phyloP scores from a whole-genome alignment of 1,140 invertebrate species.

The Drosophila athabasca region DNA sequence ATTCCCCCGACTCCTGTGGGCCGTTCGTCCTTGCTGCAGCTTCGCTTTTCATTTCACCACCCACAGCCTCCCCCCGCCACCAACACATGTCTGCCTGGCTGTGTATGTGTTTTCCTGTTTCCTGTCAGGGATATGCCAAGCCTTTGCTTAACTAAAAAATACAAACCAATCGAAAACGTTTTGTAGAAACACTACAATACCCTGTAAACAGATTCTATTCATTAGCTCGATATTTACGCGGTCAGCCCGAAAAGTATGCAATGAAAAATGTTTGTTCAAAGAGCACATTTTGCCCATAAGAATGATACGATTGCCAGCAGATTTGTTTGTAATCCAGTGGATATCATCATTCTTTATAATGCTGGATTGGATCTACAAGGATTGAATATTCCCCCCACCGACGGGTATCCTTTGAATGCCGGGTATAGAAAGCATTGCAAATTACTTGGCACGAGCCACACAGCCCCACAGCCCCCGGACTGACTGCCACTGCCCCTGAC shows the following conservation, averaged over 20 bases:
- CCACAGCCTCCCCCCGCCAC: constrained; percentile 15
- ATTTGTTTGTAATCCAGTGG: too few relatives aligned
- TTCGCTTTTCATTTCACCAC: constrained; percentile 48
- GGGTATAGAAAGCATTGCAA: constrained; percentile 43
- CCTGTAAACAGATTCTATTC: background rate
- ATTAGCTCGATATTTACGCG: too few relatives aligned
- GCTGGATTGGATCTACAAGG: too few relatives aligned
- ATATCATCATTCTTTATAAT: too few relatives aligned
- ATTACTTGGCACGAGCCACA: constrained; percentile 64
- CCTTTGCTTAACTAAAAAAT: constrained; percentile 18
- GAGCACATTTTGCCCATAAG: too few relatives aligned
- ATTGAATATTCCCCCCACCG: too few relatives aligned
- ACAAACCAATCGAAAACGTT: background rate
- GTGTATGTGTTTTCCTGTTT: constrained; percentile 57
- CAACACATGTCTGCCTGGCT: background rate
- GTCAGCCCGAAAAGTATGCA: too few relatives aligned
- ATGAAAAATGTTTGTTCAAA: too few relatives aligned
- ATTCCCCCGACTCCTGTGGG: constrained; percentile 32
- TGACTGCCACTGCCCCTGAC: too few relatives aligned
- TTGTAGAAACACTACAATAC: background rate
- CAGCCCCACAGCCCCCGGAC: too few relatives aligned
- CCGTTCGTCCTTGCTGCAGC: constrained; percentile 30
- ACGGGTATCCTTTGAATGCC: too few relatives aligned
- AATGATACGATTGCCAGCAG: too few relatives aligned
- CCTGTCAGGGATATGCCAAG: constrained; percentile 41